A percentile compares a stretch with the other conserved stretches of the same genome.
phyloP scores from a whole-genome alignment of 1,140 invertebrate genomes.

The Coenobita brevimanus region DNA sequence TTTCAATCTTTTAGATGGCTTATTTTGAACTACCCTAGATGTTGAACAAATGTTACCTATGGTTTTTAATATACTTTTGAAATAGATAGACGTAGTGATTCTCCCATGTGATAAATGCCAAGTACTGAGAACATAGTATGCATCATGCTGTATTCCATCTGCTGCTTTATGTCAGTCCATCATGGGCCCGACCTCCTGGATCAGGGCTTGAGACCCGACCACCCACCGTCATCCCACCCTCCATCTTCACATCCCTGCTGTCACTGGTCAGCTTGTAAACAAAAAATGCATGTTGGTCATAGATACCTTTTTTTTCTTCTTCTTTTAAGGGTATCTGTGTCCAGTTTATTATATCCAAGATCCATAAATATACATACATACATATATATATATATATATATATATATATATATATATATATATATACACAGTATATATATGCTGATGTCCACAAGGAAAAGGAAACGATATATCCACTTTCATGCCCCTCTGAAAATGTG shows the following conservation, averaged over 20 bases:
- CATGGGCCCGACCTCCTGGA: constrained; percentile 36
- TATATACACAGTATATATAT: no score
- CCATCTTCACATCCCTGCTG: neutral
- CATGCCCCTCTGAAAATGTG: no score
- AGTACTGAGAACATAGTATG: constrained; percentile 59
- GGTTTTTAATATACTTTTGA: constrained; percentile 57
- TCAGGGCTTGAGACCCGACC: constrained; percentile 32
- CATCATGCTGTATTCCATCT: constrained; percentile 52
- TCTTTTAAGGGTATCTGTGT: no score
- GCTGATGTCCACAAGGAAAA: no score
- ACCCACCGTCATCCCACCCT: neutral
- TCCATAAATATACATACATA: no score
- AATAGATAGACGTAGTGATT: constrained; percentile 56
- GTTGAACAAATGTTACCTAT: constrained; percentile 57
- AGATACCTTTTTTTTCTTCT: no score
- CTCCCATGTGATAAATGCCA: constrained; percentile 47
- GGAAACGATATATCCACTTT: no score
- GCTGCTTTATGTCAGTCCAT: constrained; percentile 50
- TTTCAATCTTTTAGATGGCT: constrained; percentile 58
- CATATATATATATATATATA: no score
- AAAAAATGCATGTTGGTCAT: constrained; percentile 4
- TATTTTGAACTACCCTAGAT: constrained; percentile 62
- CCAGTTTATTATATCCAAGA: no score
- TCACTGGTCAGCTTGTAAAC: neutral
- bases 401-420: no score